These are phyloP conservation scores for Pithys albifrons DNA, from an alignment of 2,113 vertebrate genomes.

Conservation along the genomic window DNA sequence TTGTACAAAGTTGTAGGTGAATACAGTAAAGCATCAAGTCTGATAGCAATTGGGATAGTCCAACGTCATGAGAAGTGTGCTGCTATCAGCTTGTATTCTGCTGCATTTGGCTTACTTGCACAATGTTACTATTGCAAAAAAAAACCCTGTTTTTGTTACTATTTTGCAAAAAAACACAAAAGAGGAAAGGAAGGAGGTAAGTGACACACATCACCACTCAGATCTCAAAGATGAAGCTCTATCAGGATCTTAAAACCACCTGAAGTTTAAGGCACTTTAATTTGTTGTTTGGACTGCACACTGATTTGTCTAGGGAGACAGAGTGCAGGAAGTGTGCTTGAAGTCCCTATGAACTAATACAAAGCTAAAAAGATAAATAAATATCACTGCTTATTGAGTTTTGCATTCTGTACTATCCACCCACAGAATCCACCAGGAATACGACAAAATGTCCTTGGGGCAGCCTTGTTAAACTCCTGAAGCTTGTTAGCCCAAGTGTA, in stretches of 20 bases:
- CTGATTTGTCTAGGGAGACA: neutral
- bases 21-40: neutral
- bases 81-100: neutral
- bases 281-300: neutral
- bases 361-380: neutral
- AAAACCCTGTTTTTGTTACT: neutral
- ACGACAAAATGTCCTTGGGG: neutral
- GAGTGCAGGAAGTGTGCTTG: neutral
- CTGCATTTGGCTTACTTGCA: neutral
- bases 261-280: neutral
- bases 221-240: neutral
- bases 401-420: neutral
- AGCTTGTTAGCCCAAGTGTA: neutral
- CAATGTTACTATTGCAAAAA: neutral
- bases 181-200: neutral
- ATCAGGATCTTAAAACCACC: neutral
- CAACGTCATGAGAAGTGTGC: accelerated
- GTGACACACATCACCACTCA: neutral
- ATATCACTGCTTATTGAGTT: neutral
- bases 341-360: neutral
- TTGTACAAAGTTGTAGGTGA: neutral
- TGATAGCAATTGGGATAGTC: neutral
- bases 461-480: neutral
- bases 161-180: neutral
- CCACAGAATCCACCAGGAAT: neutral